phyloP scores from a whole-genome alignment of 2,113 vertebrate genomes.

The Mus pahari region DNA sequence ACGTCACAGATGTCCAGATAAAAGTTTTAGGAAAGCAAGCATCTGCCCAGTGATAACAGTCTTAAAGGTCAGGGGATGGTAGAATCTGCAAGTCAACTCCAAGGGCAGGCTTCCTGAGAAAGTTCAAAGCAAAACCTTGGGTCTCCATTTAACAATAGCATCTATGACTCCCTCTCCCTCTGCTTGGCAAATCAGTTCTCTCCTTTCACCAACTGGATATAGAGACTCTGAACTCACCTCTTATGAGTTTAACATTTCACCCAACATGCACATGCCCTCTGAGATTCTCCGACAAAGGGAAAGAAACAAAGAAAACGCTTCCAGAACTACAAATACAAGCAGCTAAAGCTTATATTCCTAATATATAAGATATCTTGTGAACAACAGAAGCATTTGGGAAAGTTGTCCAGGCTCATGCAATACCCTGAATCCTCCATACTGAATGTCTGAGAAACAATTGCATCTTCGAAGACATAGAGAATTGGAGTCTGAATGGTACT shows the following conservation, averaged over 20 bases:
- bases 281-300: background rate
- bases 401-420: background rate
- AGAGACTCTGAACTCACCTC: background rate
- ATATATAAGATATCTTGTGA: background rate
- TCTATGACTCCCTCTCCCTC: background rate
- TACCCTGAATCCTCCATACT: background rate
- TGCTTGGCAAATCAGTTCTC: background rate
- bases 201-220: background rate
- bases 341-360: background rate
- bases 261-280: background rate
- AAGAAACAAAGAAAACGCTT: background rate
- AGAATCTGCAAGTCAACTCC: background rate
- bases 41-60: background rate
- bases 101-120: background rate
- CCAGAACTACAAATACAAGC: background rate
- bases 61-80: background rate
- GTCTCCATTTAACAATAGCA: background rate
- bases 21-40: conserved; percentile 34
- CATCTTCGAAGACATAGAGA: background rate
- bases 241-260: background rate
- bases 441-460: background rate
- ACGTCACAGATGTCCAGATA: background rate
- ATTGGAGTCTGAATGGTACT: conserved; percentile 10
- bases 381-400: background rate
- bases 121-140: background rate